These are phyloP conservation scores for Yponomeuta sedellus DNA, from an alignment of 2,888 invertebrate species.

Conservation along the genomic window DNA sequence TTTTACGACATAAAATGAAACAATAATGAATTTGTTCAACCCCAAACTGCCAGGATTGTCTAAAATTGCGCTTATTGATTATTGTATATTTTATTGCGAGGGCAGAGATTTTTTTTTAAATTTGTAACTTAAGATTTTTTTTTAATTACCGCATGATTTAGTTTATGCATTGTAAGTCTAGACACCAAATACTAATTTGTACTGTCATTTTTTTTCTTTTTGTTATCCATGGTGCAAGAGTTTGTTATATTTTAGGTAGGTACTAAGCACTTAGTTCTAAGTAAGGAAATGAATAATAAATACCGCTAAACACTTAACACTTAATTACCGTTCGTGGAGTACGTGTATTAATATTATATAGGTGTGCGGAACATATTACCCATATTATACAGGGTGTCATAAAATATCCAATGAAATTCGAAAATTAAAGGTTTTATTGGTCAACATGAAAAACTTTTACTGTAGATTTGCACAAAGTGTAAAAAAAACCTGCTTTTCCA, in stretches of 20 bases:
- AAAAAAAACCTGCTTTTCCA: no score
- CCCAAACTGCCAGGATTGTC: neutral
- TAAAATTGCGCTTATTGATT: neutral
- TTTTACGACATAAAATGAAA: no score
- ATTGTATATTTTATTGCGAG: no score
- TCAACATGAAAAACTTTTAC: no score
- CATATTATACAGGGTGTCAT: no score
- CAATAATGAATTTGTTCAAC: neutral
- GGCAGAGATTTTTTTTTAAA: no score
- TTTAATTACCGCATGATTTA: neutral
- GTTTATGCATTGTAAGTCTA: constrained; percentile 28
- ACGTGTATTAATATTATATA: neutral
- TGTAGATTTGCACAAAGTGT: no score
- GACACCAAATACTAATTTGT: constrained; percentile 67
- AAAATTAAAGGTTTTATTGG: no score
- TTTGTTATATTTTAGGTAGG: constrained; percentile 31
- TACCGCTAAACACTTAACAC: no score
- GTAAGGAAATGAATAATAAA: constrained; percentile 6
- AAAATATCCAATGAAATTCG: no score
- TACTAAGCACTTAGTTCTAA: constrained; percentile 17
- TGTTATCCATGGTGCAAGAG: constrained; percentile 36
- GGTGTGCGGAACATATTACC: no score
- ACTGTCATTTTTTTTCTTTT: constrained; percentile 28
- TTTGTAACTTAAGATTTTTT: neutral
- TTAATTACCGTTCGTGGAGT: neutral